Evolutionary conservation across 1,140 invertebrate species (phyloP).

Genomic region (Aphelinus certus): DNA sequence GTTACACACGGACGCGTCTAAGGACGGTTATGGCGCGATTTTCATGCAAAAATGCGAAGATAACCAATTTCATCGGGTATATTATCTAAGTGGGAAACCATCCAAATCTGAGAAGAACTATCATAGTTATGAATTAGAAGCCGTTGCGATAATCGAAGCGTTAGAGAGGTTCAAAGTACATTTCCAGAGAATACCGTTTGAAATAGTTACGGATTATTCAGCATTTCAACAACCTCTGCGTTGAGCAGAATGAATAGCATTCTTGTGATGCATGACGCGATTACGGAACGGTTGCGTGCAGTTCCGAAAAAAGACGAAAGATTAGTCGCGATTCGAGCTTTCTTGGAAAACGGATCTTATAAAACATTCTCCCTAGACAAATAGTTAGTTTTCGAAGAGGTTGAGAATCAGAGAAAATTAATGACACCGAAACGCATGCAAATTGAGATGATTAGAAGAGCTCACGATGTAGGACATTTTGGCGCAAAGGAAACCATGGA

Average conservation of each 20-base stretch:
- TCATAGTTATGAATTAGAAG: conserved; percentile 48
- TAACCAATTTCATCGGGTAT: conserved; percentile 45
- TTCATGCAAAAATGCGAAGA: too few species aligned
- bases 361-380: neutral
- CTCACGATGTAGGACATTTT: neutral
- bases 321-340: neutral
- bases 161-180: conserved; percentile 52
- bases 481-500: conserved; percentile 20
- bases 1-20: too few species aligned
- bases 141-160: conserved; percentile 43
- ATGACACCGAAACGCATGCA: conserved; percentile 33
- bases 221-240: conserved; percentile 50
- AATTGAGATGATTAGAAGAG: conserved; percentile 20
- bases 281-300: conserved; percentile 2
- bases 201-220: conserved; percentile 51
- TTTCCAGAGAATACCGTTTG: conserved; percentile 53
- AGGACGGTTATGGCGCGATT: too few species aligned
- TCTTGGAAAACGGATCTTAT: neutral
- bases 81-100: conserved; percentile 51
- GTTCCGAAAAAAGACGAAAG: neutral
- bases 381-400: neutral
- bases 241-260: conserved; percentile 46
- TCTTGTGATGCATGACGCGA: neutral
- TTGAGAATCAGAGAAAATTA: conserved; percentile 1
- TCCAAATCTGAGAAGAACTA: conserved; percentile 46